Evolutionary conservation across 2,888 invertebrate genomes (phyloP), one percentile per base, ranked within the genome.

Genomic region (Chromoteleia sp.): DNA sequence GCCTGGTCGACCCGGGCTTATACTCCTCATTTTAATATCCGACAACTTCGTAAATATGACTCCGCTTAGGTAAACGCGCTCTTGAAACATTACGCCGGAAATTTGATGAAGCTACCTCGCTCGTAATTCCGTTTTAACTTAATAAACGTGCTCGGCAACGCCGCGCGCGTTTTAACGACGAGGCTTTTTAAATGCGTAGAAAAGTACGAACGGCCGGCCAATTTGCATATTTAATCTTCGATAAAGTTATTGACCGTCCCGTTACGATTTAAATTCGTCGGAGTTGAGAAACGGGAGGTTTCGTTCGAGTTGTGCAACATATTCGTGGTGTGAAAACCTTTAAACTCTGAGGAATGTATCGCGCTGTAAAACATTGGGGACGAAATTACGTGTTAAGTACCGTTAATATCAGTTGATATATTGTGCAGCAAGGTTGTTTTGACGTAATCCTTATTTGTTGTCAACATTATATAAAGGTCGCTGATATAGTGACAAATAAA

Each of bases 1-100:
- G 50, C 6, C 48, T 67, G 75, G 75, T 67, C 59, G 58, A 75
- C 29, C 39, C 30, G 52, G 52, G 71, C 61, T 52, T n/a, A 33
- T 63, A 71, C 50, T 39, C 12, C n/a, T 45, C 25, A 39, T 50
- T 48, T 59, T 54, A 52, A 54, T 43, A 52, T 30, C 21, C 17
- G 5, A 17, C 41, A 43, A 54, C 54, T 17, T 54, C 67, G 54
- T 67, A 67, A 68, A 54, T 48, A 63, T 19, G 33, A 52, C 7
- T 41, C 12, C 41, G 39, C 54, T 43, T 68, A 54, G 67, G 54
- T 54, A 68, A 71, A 71, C 29, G 70, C 29, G 48, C 70, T 58
- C 70, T 36, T 39, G 58, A 21, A 59, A 19, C 50, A 58, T 48
- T 36, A 71, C 29, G 50, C 58, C 50, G 58, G 59, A 71, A 58